These are phyloP conservation scores for Pachycephala philippinensis DNA, from an alignment of 2,113 vertebrate species.

Conservation along the genomic window DNA sequence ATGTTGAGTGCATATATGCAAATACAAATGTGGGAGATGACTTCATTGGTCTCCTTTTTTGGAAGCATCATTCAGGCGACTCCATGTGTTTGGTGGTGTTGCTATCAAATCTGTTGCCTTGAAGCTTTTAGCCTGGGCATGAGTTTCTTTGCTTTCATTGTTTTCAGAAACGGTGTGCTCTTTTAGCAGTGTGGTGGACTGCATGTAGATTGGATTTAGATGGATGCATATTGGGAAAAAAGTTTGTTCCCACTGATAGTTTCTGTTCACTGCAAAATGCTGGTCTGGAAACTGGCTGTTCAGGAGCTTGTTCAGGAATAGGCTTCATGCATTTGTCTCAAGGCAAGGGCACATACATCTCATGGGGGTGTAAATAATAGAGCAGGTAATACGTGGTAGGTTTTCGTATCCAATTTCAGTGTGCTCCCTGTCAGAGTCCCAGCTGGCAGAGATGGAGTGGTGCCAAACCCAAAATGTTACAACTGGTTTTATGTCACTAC, in stretches of 20 bases:
- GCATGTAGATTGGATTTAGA: neutral
- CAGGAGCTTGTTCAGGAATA: neutral
- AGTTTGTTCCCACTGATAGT: neutral
- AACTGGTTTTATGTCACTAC: neutral
- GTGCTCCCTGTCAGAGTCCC: neutral
- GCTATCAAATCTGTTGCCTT: neutral
- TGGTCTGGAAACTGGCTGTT: neutral
- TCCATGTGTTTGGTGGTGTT: neutral
- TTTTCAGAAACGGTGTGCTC: rapidly evolving
- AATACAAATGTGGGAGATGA: neutral
- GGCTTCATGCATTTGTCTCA: neutral
- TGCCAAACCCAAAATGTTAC: neutral
- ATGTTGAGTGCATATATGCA: neutral
- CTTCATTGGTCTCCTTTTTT: neutral
- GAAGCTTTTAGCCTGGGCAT: neutral
- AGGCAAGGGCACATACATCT: neutral
- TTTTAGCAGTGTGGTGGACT: neutral
- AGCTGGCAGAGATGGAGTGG: neutral
- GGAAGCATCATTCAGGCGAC: neutral
- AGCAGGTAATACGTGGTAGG: neutral
- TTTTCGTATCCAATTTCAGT: neutral
- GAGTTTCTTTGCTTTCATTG: neutral
- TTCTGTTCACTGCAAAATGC: neutral
- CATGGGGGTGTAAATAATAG: neutral
- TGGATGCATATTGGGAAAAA: neutral